A percentile compares a stretch with the other conserved stretches of the same genome.
Conservation (phyloP, 2,888 invertebrate species). For the Rhagonycha fulva region DNA sequence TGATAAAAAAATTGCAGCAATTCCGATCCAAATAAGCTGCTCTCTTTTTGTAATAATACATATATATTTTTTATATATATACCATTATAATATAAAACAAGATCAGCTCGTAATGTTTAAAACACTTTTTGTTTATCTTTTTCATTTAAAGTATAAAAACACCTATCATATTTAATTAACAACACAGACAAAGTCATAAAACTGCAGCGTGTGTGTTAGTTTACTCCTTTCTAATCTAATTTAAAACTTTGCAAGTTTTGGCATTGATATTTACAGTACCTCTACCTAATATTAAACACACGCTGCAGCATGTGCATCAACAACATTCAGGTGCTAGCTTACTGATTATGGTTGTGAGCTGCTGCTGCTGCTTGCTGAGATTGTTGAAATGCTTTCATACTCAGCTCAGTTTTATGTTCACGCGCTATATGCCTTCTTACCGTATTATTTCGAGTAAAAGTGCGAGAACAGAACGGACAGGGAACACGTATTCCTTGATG, state of each 20-base stretch:
- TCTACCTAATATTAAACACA: conserved; percentile 9
- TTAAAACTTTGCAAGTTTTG: conserved; percentile 24
- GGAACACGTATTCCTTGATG: conserved; percentile 92
- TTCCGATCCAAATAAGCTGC: conserved; percentile 26
- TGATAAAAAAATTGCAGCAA: conserved; percentile 26
- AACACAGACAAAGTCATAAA: conserved; percentile 47
- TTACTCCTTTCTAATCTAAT: conserved; percentile 33
- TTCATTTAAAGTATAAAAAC: conserved; percentile 42
- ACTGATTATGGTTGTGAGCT: conserved; percentile 68
- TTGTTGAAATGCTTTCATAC: conserved; percentile 68
- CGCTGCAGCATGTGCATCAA: conserved; percentile 32
- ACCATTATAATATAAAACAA: conserved; percentile 36
- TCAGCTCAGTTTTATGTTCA: conserved; percentile 80
- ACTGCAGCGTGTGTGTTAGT: conserved; percentile 41
- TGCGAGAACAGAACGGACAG: conserved; percentile 88
- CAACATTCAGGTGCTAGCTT: conserved; percentile 45
- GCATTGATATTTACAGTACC: conserved; percentile 31
- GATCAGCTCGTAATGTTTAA: conserved; percentile 46
- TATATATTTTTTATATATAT: background rate
- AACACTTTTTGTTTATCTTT: conserved; percentile 37
- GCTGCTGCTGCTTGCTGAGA: conserved; percentile 54
- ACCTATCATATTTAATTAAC: conserved; percentile 45
- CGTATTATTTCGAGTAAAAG: conserved; percentile 91
- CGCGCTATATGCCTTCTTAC: conserved; percentile 89
- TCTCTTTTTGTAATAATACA: background rate